phyloP scores from a whole-genome alignment of 2,797 vertebrate species.

The Leucoraja ocellata region DNA sequence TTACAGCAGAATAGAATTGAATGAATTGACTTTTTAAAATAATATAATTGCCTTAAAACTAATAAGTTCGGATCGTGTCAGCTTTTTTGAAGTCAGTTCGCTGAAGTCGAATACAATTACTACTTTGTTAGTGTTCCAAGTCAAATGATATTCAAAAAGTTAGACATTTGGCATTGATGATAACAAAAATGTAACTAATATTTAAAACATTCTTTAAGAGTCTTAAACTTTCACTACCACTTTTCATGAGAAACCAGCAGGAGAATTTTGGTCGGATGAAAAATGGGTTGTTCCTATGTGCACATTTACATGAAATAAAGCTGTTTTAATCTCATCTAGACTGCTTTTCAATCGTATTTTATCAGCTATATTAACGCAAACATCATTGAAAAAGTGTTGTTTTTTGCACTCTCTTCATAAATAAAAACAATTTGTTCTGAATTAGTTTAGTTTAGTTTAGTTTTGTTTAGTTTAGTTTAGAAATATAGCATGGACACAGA shows the following conservation, averaged over 20 bases:
- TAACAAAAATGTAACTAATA: neutral
- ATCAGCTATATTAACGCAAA: neutral
- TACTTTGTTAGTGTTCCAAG: conserved; percentile 60
- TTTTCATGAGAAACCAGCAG: neutral
- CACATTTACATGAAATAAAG: neutral
- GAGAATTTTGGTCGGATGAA: neutral
- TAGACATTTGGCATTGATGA: neutral
- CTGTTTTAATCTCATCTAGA: neutral
- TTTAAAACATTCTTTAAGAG: neutral
- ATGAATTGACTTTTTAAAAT: conserved; percentile 55
- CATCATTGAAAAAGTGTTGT: too few species aligned
- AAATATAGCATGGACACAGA: too few species aligned
- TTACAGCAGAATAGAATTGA: conserved; percentile 68
- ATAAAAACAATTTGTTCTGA: too few species aligned
- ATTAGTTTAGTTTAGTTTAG: too few species aligned
- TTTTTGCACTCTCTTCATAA: too few species aligned
- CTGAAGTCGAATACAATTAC: conserved; percentile 50
- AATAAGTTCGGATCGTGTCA: conserved; percentile 51
- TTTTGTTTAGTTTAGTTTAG: too few species aligned
- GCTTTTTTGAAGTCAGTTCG: conserved; percentile 44
- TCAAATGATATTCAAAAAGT: conserved; percentile 49
- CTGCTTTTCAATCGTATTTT: neutral
- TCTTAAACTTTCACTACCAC: neutral
- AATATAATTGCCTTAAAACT: conserved; percentile 60
- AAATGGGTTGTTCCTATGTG: neutral